These are phyloP conservation scores for Fulmarus glacialis DNA, from an alignment of 2,113 vertebrate genomes.

Conservation along the genomic window DNA sequence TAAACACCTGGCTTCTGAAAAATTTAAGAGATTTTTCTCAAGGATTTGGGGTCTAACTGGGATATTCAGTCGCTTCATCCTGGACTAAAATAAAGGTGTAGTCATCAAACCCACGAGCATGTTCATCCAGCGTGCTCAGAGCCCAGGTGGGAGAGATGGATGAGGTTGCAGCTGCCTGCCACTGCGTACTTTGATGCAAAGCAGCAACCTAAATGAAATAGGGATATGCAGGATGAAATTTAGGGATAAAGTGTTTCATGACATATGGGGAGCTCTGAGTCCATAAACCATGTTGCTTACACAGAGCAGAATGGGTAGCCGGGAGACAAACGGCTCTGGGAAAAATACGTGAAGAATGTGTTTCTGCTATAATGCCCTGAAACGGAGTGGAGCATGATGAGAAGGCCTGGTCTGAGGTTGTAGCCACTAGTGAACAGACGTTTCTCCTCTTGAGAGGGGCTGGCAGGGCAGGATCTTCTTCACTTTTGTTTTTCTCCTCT, in stretches of 20 bases:
- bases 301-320: background rate
- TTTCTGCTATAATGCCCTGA: background rate
- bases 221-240: background rate
- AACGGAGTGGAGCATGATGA: background rate
- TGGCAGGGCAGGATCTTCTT: background rate
- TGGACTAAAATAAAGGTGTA: background rate
- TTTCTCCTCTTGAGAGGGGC: background rate
- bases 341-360: background rate
- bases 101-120: background rate
- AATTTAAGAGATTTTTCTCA: background rate
- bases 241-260: background rate
- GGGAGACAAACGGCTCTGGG: background rate
- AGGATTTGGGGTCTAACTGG: background rate
- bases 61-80: background rate
- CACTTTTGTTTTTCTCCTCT: background rate
- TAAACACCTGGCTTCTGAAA: background rate
- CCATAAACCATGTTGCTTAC: background rate
- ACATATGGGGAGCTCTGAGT: background rate
- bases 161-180: background rate
- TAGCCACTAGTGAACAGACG: background rate
- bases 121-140: background rate
- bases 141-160: background rate
- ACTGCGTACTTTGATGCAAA: background rate
- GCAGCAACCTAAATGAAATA: background rate
- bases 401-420: background rate